Evolutionary conservation across 2,797 vertebrate genomes (phyloP).

Genomic region (Girardinus metallicus): DNA sequence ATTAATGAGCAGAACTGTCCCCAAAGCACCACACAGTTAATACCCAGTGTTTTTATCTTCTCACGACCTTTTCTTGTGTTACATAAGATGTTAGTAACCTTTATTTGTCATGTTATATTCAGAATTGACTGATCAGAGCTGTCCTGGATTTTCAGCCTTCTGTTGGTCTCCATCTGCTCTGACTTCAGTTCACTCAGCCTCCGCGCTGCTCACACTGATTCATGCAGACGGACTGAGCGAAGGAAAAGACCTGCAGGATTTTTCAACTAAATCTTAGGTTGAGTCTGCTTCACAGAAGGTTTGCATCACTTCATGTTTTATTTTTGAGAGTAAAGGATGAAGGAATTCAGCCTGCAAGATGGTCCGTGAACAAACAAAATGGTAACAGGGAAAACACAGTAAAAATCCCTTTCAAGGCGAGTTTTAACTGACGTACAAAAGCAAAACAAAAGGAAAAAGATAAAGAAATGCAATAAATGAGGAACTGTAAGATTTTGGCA

Average conservation of each 20-base stretch:
- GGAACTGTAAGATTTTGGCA: background rate
- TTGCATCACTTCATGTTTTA: background rate
- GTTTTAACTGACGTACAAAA: background rate
- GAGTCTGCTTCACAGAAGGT: background rate
- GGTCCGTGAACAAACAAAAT: background rate
- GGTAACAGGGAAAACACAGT: background rate
- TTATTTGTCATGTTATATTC: conserved; percentile 11
- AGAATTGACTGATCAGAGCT: conserved; percentile 6
- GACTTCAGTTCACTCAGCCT: conserved; percentile 4
- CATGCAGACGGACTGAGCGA: background rate
- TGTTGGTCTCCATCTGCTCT: conserved; percentile 18
- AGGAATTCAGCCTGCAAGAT: background rate
- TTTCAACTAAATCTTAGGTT: background rate
- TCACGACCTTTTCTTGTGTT: too few relatives aligned
- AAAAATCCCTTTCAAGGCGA: background rate
- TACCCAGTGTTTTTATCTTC: background rate
- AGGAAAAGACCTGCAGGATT: background rate
- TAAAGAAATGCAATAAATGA: background rate
- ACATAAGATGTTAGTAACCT: conserved; percentile 13
- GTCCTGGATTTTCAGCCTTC: conserved; percentile 8
- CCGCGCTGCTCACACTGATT: background rate
- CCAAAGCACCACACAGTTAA: background rate
- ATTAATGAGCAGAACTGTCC: conserved; percentile 3
- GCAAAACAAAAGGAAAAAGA: background rate
- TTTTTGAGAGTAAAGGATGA: conserved; percentile 1